phyloP scores from a whole-genome alignment of 2,888 invertebrate genomes.

The Drosophila longiperda region DNA sequence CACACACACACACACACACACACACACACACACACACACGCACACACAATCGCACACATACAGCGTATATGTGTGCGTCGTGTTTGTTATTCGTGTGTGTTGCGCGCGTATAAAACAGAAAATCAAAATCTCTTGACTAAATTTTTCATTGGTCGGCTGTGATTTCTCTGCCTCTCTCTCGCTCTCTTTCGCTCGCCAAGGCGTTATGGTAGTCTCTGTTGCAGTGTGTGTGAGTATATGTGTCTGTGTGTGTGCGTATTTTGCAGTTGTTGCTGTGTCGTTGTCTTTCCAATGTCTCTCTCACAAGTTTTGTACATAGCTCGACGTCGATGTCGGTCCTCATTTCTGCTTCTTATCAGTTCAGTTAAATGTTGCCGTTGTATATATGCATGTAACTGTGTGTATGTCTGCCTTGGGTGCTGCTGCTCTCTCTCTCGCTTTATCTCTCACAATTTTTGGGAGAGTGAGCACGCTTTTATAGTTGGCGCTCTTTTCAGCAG shows the following conservation, averaged over 20 bases:
- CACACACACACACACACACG: slow-evolving; percentile 20
- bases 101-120: slow-evolving; percentile 82
- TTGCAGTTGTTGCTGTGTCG: slow-evolving; percentile 42
- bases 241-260: slow-evolving; percentile 15
- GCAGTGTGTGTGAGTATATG: slow-evolving; percentile 6
- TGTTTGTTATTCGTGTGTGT: slow-evolving; percentile 75
- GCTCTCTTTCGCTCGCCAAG: slow-evolving; percentile 41
- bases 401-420: slow-evolving; percentile 32
- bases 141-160: slow-evolving; percentile 86
- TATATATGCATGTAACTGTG: slow-evolving; percentile 22
- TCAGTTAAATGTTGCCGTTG: slow-evolving; percentile 52
- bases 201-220: slow-evolving; percentile 29
- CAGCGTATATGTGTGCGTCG: slow-evolving; percentile 55
- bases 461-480: slow-evolving; percentile 56
- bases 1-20: slow-evolving; percentile 11
- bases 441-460: slow-evolving; percentile 21
- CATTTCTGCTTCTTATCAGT: slow-evolving; percentile 67
- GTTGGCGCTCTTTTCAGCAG: slow-evolving; percentile 64
- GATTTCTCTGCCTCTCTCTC: slow-evolving; percentile 81
- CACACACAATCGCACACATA: neutral
- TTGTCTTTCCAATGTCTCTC: slow-evolving; percentile 68
- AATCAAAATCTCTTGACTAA: slow-evolving; percentile 85
- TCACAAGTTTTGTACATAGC: slow-evolving; percentile 62
- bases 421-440: slow-evolving; percentile 1
- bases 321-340: slow-evolving; percentile 32